phyloP scores from a whole-genome alignment of 2,888 invertebrate species.

The Aradus depressus region DNA sequence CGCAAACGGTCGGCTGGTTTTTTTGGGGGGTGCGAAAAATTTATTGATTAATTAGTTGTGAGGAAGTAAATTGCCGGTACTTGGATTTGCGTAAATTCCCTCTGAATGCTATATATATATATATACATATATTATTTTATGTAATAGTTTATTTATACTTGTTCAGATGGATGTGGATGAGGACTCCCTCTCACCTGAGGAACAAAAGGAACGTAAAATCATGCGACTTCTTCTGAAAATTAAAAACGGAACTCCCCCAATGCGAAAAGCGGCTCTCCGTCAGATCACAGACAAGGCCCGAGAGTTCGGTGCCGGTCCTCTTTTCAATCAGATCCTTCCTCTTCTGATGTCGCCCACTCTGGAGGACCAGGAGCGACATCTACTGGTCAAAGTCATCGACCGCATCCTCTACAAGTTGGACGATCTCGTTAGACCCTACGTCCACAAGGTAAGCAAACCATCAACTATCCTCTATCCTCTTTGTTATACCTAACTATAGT shows the following conservation, averaged over 20 bases:
- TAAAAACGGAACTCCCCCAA: conserved; percentile 98
- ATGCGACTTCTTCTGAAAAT: conserved; percentile 97
- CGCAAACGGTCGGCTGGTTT: too few relatives aligned
- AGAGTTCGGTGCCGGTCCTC: conserved; percentile 94
- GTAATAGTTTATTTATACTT: too few relatives aligned
- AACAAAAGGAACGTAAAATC: conserved; percentile 96
- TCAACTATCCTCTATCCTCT: not conserved
- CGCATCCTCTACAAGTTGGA: conserved; percentile 96
- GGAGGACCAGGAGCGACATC: conserved; percentile 97
- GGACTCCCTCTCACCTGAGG: conserved; percentile 86
- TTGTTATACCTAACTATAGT: too few relatives aligned
- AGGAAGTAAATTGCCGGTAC: too few relatives aligned
- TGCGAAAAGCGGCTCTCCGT: conserved; percentile 93
- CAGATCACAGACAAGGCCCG: conserved; percentile 98
- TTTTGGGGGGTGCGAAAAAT: too few relatives aligned
- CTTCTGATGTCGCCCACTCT: conserved; percentile 99
- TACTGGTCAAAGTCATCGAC: conserved; percentile 97
- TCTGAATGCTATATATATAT: too few relatives aligned
- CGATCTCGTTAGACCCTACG: conserved; percentile 96
- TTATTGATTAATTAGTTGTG: too few relatives aligned
- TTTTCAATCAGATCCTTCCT: conserved; percentile 98
- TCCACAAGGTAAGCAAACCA: conserved; percentile 66
- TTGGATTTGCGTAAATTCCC: too few relatives aligned
- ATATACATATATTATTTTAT: too few relatives aligned
- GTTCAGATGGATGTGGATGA: conserved; percentile 83